Conservation (phyloP, 1,140 invertebrate species). For the Mactra quadrangularis region DNA sequence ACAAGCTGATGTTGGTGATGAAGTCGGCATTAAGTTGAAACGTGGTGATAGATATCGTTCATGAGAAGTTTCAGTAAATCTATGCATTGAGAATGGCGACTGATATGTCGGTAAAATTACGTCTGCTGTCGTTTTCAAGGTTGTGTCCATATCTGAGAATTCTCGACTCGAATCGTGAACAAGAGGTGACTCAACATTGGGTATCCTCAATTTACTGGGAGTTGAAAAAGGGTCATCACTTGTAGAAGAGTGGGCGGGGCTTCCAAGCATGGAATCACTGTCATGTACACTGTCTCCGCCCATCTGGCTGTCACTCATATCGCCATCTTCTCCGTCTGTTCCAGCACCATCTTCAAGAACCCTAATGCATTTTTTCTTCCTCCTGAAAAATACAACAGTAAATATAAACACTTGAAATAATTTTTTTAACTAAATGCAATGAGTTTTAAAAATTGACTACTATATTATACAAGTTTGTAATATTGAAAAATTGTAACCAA, state of each 20-base stretch:
- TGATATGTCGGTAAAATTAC: conserved; percentile 13
- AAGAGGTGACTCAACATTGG: conserved; percentile 65
- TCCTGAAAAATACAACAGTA: conserved; percentile 89
- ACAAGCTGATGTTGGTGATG: conserved; percentile 15
- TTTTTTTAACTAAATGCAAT: no score
- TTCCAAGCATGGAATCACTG: conserved; percentile 70
- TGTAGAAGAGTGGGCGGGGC: conserved; percentile 67
- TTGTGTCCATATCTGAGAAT: conserved; percentile 40
- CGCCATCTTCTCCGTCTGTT: conserved; percentile 89
- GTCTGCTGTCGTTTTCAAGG: conserved; percentile 18
- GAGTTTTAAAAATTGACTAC: no score
- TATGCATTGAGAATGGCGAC: conserved; percentile 44
- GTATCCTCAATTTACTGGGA: conserved; percentile 66
- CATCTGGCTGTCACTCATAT: conserved; percentile 76
- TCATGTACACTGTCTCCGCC: conserved; percentile 64
- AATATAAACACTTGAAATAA: neutral
- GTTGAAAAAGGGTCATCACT: conserved; percentile 71
- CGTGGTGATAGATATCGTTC: conserved; percentile 38
- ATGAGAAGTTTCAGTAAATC: neutral
- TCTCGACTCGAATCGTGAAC: conserved; percentile 53
- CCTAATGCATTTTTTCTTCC: conserved; percentile 99
- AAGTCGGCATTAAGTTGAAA: conserved; percentile 20
- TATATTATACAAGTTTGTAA: no score
- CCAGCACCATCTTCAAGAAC: conserved; percentile 89
- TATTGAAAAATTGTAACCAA: no score